These are phyloP conservation scores for Drosophila austrosaltans DNA, from an alignment of 2,888 invertebrate genomes.

Conservation along the genomic window DNA sequence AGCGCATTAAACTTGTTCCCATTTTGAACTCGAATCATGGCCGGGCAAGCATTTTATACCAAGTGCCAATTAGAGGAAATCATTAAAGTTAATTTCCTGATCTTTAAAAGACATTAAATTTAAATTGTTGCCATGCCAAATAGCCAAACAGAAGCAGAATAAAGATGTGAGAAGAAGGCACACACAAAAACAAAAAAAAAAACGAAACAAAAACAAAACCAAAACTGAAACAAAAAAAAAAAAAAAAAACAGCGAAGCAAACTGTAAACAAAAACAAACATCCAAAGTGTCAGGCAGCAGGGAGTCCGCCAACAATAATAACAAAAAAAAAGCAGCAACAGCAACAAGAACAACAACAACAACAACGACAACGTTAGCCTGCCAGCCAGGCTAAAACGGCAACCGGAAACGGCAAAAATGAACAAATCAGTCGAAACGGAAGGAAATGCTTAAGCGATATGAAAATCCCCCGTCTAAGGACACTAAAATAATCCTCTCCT, in stretches of 20 bases:
- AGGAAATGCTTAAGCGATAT: constrained; percentile 69
- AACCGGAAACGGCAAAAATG: constrained; percentile 60
- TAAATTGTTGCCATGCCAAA: constrained; percentile 11
- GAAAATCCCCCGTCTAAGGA: constrained; percentile 49
- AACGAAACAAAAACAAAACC: not conserved
- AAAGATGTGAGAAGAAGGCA: not conserved
- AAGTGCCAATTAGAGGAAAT: constrained; percentile 16
- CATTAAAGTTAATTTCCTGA: constrained; percentile 18
- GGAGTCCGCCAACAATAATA: not conserved
- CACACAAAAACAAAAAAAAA: not conserved
- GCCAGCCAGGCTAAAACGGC: constrained; percentile 19
- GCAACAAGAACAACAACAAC: not conserved
- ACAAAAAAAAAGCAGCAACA: constrained; percentile 3
- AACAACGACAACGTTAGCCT: not conserved
- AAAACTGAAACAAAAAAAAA: not conserved
- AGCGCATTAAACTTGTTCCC: constrained; percentile 8
- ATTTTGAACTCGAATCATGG: constrained; percentile 7
- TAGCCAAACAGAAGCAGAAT: constrained; percentile 2
- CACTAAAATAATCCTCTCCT: not conserved
- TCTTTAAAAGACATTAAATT: constrained; percentile 15
- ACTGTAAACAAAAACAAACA: constrained; percentile 17
- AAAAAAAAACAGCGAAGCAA: not conserved
- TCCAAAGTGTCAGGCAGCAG: constrained; percentile 14
- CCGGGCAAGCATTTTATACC: constrained; percentile 3
- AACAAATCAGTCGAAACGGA: constrained; percentile 62